Percentiles rank a stretch among this genome's conserved stretches.
phyloP scores from a whole-genome alignment of 1,140 invertebrate genomes.

The Zaprionus vittiger region DNA sequence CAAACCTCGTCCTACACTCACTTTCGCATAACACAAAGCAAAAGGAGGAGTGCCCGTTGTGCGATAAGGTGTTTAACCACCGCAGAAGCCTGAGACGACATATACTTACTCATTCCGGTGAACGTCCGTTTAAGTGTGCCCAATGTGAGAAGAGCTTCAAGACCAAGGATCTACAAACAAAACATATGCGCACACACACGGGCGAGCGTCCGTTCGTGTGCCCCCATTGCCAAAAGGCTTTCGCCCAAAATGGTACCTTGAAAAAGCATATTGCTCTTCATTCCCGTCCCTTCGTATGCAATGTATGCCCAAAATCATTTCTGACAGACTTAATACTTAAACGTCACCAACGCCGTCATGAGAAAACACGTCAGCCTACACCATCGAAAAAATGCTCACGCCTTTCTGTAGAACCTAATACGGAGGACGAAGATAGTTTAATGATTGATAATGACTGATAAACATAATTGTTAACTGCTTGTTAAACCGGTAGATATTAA shows the following conservation, averaged over 20 bases:
- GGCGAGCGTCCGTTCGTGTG: slow-evolving; percentile 20
- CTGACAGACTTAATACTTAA: background rate
- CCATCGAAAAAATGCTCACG: background rate
- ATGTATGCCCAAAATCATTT: background rate
- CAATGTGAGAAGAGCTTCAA: slow-evolving; percentile 99
- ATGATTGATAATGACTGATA: slow-evolving; percentile 1
- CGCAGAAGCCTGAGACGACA: background rate
- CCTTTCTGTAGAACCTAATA: background rate
- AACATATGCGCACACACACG: slow-evolving; percentile 87
- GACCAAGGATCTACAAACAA: slow-evolving; percentile 97
- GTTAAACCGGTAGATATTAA: slow-evolving; percentile 1
- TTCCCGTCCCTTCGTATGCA: slow-evolving; percentile 90
- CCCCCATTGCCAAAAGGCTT: slow-evolving; percentile 9
- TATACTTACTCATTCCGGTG: slow-evolving; percentile 91
- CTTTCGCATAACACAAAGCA: background rate
- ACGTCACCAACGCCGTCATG: background rate
- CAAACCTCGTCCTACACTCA: background rate
- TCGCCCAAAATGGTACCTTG: background rate
- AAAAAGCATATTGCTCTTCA: slow-evolving; percentile 90
- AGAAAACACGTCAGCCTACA: background rate
- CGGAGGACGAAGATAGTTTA: background rate
- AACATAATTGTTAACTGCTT: background rate
- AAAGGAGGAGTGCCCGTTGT: background rate
- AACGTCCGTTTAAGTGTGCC: slow-evolving; percentile 98
- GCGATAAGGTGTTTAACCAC: background rate